phyloP scores from a whole-genome alignment of 2,113 vertebrate genomes.

The Oncorhynchus keta region DNA sequence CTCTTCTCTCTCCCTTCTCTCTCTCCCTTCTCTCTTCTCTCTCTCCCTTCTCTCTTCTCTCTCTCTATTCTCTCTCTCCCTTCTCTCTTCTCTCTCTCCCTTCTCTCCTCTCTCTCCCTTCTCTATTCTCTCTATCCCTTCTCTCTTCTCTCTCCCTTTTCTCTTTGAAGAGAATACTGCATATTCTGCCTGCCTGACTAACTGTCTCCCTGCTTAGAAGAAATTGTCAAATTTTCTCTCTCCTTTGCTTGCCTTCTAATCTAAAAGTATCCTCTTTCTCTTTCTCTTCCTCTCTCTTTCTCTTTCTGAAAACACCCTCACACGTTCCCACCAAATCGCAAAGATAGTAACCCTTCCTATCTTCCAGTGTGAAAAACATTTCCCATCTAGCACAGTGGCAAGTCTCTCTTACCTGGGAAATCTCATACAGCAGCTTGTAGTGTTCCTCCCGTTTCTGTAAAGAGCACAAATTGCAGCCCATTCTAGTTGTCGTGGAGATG shows the following conservation, averaged over 20 bases:
- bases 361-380: too few relatives aligned
- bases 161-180: not conserved
- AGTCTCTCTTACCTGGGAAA: constrained; percentile 89
- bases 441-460: constrained; percentile 98
- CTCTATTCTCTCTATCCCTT: not conserved
- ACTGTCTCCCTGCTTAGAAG: too few relatives aligned
- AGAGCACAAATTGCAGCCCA: constrained; percentile 99
- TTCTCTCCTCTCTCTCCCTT: not conserved
- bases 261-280: not conserved
- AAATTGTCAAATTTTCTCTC: too few relatives aligned
- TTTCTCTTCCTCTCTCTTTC: not conserved
- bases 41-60: not conserved
- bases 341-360: not conserved
- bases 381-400: too few relatives aligned
- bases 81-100: not conserved
- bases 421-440: constrained; percentile 99
- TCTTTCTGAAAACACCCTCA: not conserved
- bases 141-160: not conserved
- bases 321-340: not conserved
- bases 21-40: not conserved
- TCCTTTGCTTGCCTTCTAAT: too few relatives aligned
- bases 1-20: not conserved
- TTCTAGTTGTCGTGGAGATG: constrained; percentile 83
- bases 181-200: too few relatives aligned
- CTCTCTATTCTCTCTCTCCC: not conserved